Base-by-base conservation (phyloP, 1,140 invertebrate genomes). In the Trigoniulus corallinus region DNA sequence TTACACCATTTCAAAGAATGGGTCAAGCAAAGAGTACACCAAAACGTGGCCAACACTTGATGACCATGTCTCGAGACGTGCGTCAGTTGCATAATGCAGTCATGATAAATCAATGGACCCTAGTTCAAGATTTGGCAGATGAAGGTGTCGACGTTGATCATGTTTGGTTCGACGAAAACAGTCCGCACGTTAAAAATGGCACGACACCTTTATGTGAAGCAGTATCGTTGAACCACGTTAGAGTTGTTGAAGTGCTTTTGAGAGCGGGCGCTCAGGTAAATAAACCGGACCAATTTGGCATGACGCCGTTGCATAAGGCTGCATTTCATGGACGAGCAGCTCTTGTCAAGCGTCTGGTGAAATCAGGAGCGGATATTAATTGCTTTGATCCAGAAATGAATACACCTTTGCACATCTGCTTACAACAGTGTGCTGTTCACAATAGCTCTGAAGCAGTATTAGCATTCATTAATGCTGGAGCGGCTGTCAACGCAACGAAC, bases 131-230 rank as follows among this genome's bases (percentile, higher is more conserved):
- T 13, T 22, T 54, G 22, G 44, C 44, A 13, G 21, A 41, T 2
- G 20, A 20, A n/a, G 47, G 47, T 13, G 44, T 54, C 45, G 45
- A 52, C 41, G 42, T 54, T 7, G 41, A 54, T 39, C 43, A 52
- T 39, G 49, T 50, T 2, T 54, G 53, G 53, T 18, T 29, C 3
- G 52, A 42, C 40, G 26, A 29, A 24, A 50, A 52, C 29, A 13
- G 26, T 20, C 53, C 53, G n/a, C 51, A 43, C 24, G 22, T 54
- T 29, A 54, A 54, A 48, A 50, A 54, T 54, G 53, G 53, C 2
- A 54, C 42, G 43, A 54, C 53, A 21, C 53, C 53, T 13, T 29
- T 54, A 22, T 47, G 53, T 44, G 53, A 54, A 52, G 53, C 53
- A n/a, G 53, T 54, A n/a, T 54, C 49, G 2, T 37, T 54, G 22